phyloP scores from a whole-genome alignment of 2,113 vertebrate genomes.

The Dipodomys spectabilis region DNA sequence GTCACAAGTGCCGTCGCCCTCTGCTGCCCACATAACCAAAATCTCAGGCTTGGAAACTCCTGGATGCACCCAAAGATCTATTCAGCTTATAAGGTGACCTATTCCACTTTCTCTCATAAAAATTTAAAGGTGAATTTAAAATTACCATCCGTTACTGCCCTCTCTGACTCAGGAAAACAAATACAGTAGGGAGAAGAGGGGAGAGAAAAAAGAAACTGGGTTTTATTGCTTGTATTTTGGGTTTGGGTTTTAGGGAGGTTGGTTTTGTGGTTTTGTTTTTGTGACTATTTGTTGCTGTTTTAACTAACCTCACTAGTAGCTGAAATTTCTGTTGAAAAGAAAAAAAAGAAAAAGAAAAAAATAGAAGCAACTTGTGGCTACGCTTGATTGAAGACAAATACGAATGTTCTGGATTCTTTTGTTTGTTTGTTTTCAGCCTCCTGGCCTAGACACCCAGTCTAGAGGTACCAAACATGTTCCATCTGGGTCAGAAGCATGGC shows the following conservation, averaged over 20 bases:
- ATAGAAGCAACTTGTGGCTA: background rate
- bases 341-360: background rate
- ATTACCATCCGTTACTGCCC: background rate
- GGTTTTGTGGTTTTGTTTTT: background rate
- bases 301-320: slow-evolving; percentile 10
- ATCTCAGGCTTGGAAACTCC: background rate
- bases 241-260: background rate
- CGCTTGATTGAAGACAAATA: background rate
- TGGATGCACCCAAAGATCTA: background rate
- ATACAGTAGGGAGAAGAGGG: background rate
- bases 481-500: too few species aligned
- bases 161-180: background rate
- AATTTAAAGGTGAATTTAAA: background rate
- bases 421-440: background rate
- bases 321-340: background rate
- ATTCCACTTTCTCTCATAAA: background rate
- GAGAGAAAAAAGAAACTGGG: fast-evolving
- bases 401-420: background rate
- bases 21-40: background rate
- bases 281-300: background rate
- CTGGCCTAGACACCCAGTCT: background rate
- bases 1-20: background rate
- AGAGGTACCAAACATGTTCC: fast-evolving
- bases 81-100: background rate
- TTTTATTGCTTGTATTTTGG: background rate